Percentiles rank a stretch among this genome's conserved stretches.
These are phyloP conservation scores for Maccullochella peelii DNA, from an alignment of 2,113 vertebrate genomes.

Conservation along the genomic window DNA sequence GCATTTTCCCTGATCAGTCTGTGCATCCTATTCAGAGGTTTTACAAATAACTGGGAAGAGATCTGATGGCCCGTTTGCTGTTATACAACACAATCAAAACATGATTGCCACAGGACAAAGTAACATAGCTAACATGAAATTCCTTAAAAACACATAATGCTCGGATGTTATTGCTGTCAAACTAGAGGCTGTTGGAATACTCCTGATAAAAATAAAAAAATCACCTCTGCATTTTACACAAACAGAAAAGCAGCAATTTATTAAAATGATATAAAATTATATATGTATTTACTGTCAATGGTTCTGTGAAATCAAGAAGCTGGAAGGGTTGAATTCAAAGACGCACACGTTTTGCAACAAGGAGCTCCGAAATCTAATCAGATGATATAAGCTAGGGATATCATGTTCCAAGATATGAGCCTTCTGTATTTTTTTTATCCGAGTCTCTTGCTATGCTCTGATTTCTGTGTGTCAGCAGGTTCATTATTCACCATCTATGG, in stretches of 20 bases:
- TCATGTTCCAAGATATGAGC: background rate
- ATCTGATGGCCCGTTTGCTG: too few relatives aligned
- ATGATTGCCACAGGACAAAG: background rate
- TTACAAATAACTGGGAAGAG: too few relatives aligned
- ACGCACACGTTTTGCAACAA: background rate
- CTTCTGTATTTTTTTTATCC: background rate
- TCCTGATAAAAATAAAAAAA: too few relatives aligned
- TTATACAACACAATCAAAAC: background rate
- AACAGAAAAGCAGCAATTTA: background rate
- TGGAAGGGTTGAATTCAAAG: background rate
- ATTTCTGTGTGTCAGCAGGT: constrained; percentile 13
- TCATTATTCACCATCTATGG: background rate
- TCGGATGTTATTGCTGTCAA: too few relatives aligned
- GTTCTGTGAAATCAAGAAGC: background rate
- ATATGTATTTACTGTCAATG: background rate
- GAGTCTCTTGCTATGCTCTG: background rate
- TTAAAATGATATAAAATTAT: background rate
- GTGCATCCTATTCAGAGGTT: background rate
- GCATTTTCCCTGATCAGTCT: background rate
- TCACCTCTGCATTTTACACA: too few relatives aligned
- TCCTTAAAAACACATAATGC: too few relatives aligned
- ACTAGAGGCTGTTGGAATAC: too few relatives aligned
- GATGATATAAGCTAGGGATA: too few relatives aligned
- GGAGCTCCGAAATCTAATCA: background rate
- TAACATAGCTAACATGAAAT: too few relatives aligned